These are phyloP conservation scores for Tympanoctomys barrerae DNA, from an alignment of 2,797 vertebrate genomes.

Conservation along the genomic window DNA sequence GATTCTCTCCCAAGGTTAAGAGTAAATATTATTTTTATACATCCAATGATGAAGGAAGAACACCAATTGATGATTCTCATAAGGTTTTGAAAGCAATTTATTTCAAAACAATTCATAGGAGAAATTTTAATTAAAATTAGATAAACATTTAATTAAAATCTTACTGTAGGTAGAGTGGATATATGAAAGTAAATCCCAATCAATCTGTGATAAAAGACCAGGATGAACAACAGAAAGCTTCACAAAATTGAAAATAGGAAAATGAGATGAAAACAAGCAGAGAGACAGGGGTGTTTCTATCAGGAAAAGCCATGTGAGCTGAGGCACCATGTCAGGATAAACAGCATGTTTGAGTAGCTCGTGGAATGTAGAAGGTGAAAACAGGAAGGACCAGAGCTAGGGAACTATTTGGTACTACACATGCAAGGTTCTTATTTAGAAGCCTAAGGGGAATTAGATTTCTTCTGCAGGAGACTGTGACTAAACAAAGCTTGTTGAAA, in stretches of 20 bases:
- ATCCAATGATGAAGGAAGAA: background rate
- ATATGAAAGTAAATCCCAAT: background rate
- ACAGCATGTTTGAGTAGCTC: background rate
- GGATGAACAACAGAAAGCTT: background rate
- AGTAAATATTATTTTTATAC: background rate
- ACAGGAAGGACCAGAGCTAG: too few species aligned
- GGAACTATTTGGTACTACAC: background rate
- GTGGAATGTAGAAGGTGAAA: too few species aligned
- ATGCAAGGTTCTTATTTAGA: background rate
- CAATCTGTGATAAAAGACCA: background rate
- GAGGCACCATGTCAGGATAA: background rate
- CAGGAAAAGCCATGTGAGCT: background rate
- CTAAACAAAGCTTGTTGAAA: background rate
- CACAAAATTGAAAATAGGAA: background rate
- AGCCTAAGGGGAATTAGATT: background rate
- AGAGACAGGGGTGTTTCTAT: background rate
- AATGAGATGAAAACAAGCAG: background rate
- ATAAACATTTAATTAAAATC: constrained; percentile 7
- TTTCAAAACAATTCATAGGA: background rate
- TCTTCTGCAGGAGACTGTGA: background rate
- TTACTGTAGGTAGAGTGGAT: background rate
- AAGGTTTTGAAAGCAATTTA: background rate
- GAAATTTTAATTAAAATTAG: constrained; percentile 29
- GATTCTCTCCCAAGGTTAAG: background rate
- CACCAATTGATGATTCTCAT: background rate